These are phyloP conservation scores for Taxidea taxus DNA, from an alignment of 2,113 vertebrate species.

Conservation along the genomic window DNA sequence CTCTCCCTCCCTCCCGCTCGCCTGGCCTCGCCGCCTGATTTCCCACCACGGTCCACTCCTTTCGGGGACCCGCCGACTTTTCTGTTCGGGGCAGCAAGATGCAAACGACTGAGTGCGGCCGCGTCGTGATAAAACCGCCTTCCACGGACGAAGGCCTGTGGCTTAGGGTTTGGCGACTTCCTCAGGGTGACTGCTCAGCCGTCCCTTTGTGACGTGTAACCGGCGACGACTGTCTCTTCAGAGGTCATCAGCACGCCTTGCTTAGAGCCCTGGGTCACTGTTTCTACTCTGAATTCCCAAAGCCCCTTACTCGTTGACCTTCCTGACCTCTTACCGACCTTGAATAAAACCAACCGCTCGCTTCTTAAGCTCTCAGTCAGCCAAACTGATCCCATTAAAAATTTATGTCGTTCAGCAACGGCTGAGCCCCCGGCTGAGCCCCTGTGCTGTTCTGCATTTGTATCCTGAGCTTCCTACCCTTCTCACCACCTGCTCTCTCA, in stretches of 20 bases:
- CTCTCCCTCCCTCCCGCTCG: not conserved
- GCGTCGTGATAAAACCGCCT: not conserved
- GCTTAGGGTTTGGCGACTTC: not conserved
- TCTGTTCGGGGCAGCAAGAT: not conserved
- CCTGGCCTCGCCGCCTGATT: not conserved
- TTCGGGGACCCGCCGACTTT: not conserved
- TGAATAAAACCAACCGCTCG: not conserved
- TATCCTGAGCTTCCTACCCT: not conserved
- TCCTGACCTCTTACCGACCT: not conserved
- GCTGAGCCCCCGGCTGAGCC: not conserved
- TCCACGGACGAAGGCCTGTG: too few species aligned
- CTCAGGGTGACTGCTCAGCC: not conserved
- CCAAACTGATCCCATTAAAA: not conserved
- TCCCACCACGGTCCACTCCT: not conserved
- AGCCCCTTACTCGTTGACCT: not conserved
- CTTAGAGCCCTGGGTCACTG: not conserved
- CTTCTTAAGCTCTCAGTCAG: not conserved
- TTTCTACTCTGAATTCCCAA: not conserved
- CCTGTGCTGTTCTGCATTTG: not conserved
- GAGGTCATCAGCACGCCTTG: not conserved
- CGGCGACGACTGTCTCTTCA: not conserved
- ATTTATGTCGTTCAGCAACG: not conserved
- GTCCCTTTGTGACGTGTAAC: not conserved
- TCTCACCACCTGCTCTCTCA: not conserved
- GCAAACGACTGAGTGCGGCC: not conserved